Evolutionary conservation across 64 coral and sea anemone species (phyloP), one percentile per base, ranked within the genome.

Genomic region (Stichodactyla mertensii): DNA sequence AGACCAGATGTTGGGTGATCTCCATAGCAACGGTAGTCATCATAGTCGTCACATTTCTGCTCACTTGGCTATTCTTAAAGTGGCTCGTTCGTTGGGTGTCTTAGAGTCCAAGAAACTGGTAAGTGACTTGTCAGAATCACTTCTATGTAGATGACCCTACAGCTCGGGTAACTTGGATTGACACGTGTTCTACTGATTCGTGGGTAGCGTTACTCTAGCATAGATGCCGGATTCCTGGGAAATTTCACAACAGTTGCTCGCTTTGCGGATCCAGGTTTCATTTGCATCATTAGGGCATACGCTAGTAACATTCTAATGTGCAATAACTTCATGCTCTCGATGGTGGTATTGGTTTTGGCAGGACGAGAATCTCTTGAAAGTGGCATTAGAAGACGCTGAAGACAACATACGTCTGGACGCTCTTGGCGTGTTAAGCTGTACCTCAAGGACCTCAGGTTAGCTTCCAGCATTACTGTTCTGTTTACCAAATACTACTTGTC

Each of bases 11-110:
- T 74, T 74, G 24, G 24, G 22, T 26, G 11, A 74, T 53, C 78
- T 81, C 78, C 78, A 81, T 81, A 81, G 53, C 78, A 54, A 53
- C 19, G 26, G 51, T 81, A 15, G 78, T 20, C 78, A 81, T 13
- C 51, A 53, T 18, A 6, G 14, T 5, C 78, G 53, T 52, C 4
- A 19, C 1, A 15, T 81, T 81, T 81, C 78, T 54, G 78, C 78
- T 55, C 36, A 81, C 51, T 52, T 85, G 53, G 55, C 55, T 85
- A 64, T 85, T 24, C 27, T 85, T 19, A 85, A 85, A 64, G 60
- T 52, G 16, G 55, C 83, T 58, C 83, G 83, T 24, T 61, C 55
- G 45, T 64, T 85, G 55, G 83, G 83, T 85, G 54, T 85, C 16
- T 11, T 64, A 6, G 55, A 85, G 18, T 61, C 83, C n/a, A 26